Conservation (phyloP, 2,888 invertebrate genomes). For the Ectemnius continuus region DNA sequence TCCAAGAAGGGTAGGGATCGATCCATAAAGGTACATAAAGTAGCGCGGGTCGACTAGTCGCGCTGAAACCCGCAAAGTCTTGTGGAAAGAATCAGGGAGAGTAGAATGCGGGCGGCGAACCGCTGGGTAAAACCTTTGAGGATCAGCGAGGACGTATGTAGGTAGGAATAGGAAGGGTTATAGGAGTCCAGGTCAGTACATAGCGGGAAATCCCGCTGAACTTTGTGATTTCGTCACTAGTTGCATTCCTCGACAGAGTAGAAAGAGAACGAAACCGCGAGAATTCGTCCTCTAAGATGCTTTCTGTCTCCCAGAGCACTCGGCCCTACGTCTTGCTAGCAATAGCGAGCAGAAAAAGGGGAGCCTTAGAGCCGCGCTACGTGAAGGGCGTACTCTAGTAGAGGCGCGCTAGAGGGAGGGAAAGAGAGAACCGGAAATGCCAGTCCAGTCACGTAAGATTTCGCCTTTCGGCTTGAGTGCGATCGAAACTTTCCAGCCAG, state of each 20-base stretch:
- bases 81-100: slow-evolving; percentile 48
- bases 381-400: slow-evolving; percentile 28
- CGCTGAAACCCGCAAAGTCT: too few relatives aligned
- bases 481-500: slow-evolving; percentile 35
- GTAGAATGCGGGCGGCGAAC: slow-evolving; percentile 58
- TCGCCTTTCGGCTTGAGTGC: slow-evolving; percentile 29
- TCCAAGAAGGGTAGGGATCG: too few relatives aligned
- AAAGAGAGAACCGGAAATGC: slow-evolving; percentile 20
- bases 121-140: neutral
- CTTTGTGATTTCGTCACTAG: slow-evolving; percentile 17
- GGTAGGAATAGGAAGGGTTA: too few relatives aligned
- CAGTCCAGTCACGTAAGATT: slow-evolving; percentile 51
- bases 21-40: too few relatives aligned
- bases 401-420: neutral
- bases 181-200: too few relatives aligned
- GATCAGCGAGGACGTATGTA: neutral
- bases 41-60: slow-evolving; percentile 23
- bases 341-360: slow-evolving; percentile 25
- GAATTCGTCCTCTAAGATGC: neutral
- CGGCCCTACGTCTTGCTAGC: slow-evolving; percentile 30
- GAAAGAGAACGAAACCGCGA: neutral
- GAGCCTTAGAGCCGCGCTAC: slow-evolving; percentile 43
- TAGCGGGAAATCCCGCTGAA: slow-evolving; percentile 9
- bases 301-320: slow-evolving; percentile 1
- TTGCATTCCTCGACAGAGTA: neutral